Base-by-base conservation (phyloP, 2,888 invertebrate genomes). In the Thereva unica region DNA sequence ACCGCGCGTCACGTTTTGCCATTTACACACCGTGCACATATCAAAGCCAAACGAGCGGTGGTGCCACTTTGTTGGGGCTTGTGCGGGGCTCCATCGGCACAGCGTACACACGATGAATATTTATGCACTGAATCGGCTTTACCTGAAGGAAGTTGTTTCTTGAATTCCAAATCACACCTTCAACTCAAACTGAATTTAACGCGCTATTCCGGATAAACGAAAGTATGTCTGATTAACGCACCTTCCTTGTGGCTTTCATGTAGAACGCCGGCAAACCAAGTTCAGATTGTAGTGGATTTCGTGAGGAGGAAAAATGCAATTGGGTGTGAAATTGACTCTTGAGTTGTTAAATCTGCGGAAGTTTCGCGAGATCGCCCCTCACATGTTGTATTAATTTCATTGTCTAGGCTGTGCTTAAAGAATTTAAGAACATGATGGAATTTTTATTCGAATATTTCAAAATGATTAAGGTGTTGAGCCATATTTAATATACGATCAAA, bases 321-420 rank as follows among this genome's bases (percentile, higher is more conserved):
- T 68, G 68, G 65, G 59, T 68, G 68, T 68, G 68, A 68, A 68
- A 68, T 68, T 68, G 68, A 68, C 64, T 68, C 59, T 68, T 65
- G 54, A 55, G 44, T 54, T 65, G 53, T 45, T 45, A 47, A 37
- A 37, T 34, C 40, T 34, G 57, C 37, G 45, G 45, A 7, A 45
- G 37, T 47, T 45, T 59, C 47, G 23, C 23, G 23, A 23, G 23
- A 23, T 23, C 23, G 23, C 23, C 23, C 23, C 23, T 23, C 23
- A 23, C 23, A 23, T 23, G 23, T 23, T 23, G 23, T 23, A 23
- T 23, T 23, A 23, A 23, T 23, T 23, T 23, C 23, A 23, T 23
- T 2, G 23, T 23, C 23, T 23, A 23, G 23, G 23, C 23, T 2
- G 1, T 23, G 23, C 23, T 23, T 23, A 23, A 23, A 23, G 23